Base-by-base conservation (phyloP, 2,888 invertebrate species). In the Adela reaumurella region DNA sequence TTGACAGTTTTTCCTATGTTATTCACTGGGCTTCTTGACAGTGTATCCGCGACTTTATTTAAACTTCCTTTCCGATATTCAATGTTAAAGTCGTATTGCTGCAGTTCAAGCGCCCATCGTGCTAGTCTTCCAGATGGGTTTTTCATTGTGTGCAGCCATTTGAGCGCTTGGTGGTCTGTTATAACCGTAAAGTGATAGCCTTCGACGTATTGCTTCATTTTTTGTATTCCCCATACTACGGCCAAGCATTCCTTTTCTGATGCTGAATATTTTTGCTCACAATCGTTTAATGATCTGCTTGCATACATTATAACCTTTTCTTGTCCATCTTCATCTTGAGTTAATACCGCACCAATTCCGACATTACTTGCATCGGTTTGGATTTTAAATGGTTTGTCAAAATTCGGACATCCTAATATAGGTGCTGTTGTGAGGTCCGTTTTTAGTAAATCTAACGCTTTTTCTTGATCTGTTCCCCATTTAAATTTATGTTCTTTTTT, bases 181-280 rank as follows among this genome's bases (percentile, higher is more conserved):
- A 56, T 19, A n/a, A 58, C 63, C 3, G 47, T 50, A 41, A 60
- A 59, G 1, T 49, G 41, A 29, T 55, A 57, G 1, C 55, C 58
- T 44, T 59, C 59, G 1, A 57, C 42, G 47, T 56, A 59, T 2
- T 50, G 52, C 46, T 51, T 43, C 52, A 57, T 53, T 46, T 58
- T 60, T 24, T 54, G 46, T 3, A 60, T 52, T 10, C 53, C 57
- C 50, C 54, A 59, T 2, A 60, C 54, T 1, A n/a, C n/a, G n/a
- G n/a, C n/a, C n/a, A n/a, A n/a, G n/a, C n/a, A n/a, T n/a, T n/a
- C n/a, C n/a, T n/a, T n/a, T n/a, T n/a, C n/a, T n/a, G n/a, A n/a
- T n/a, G n/a, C n/a, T n/a, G n/a, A n/a, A n/a, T n/a, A n/a, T n/a
- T n/a, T n/a, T n/a, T n/a, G n/a, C n/a, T n/a, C n/a, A n/a, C n/a